A percentile compares a stretch with the other conserved stretches of the same genome.
Evolutionary conservation across 2,797 vertebrate species (phyloP).

Genomic region (Spinus pinus): DNA sequence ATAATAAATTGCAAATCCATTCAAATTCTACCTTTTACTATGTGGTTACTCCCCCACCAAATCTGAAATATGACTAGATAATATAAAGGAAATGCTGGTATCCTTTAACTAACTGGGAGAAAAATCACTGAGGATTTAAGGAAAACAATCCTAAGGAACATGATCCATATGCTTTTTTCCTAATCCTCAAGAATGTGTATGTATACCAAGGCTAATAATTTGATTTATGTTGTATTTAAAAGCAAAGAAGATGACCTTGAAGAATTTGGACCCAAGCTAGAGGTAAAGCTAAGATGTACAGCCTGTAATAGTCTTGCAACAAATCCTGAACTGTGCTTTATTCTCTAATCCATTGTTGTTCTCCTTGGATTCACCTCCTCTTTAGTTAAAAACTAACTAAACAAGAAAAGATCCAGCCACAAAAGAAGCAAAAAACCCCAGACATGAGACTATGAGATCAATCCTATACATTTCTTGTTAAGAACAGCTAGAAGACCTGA

Average conservation of each 20-base stretch:
- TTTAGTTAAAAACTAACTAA: neutral
- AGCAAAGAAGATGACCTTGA: neutral
- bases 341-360: neutral
- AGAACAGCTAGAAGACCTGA: neutral
- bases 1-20: neutral
- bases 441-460: neutral
- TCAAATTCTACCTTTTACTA: neutral
- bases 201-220: neutral
- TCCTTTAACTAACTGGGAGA: neutral
- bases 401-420: no score
- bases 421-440: neutral
- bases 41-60: fast-evolving
- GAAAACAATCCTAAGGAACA: neutral
- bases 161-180: neutral
- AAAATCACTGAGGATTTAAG: neutral
- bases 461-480: neutral
- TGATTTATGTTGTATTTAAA: neutral
- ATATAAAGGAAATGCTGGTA: neutral
- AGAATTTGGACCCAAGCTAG: neutral
- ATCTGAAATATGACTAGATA: neutral
- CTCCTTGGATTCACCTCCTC: neutral
- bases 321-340: neutral
- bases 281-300: neutral
- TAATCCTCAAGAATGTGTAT: neutral
- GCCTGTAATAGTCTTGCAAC: neutral